Base-by-base conservation (phyloP, 2,888 invertebrate genomes). In the Agrochola litura region DNA sequence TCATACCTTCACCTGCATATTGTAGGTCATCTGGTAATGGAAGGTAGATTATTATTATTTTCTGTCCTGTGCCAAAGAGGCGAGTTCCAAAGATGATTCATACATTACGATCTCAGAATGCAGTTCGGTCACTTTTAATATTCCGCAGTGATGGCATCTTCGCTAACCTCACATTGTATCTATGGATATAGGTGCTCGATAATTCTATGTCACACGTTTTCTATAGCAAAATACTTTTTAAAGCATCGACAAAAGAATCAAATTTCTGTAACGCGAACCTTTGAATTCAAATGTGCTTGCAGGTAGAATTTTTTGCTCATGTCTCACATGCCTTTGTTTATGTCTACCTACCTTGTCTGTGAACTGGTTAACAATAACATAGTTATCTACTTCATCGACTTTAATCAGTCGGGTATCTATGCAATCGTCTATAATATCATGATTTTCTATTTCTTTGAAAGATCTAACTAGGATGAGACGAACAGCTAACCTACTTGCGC, bases 51-150 rank as follows among this genome's bases (percentile, higher is more conserved):
- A 93, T 90, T 93, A 93, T 93, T 93, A 92, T 92, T 91, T 88
- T 91, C 89, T 89, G 91, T 90, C 91, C 90, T 90, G 91, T 94
- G 95, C 95, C 95, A 52, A 95, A 95, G 92, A 92, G 78, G 86
- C 92, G 88, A 90, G 91, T 90, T 92, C 86, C 91, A 91, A 91
- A 89, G 91, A 92, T 96, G 96, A 96, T 92, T 96, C 96, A 96
- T 92, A 84, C 89, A 90, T 90, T 90, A 90, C 91, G 89, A 89
- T 90, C 89, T 88, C 90, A 93, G 95, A 96, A 95, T 95, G 95
- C 95, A 94, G 94, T 94, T 93, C 87, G 94, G 93, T 92, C 92
- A 94, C 91, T 93, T 91, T 90, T 89, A 88, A 90, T 91, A 88
- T 92, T 90, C 91, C 91, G 89, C 89, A 86, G 86, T 89, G 88